Evolutionary conservation across 2,888 invertebrate genomes (phyloP).

Genomic region (Oxytorus armatus): DNA sequence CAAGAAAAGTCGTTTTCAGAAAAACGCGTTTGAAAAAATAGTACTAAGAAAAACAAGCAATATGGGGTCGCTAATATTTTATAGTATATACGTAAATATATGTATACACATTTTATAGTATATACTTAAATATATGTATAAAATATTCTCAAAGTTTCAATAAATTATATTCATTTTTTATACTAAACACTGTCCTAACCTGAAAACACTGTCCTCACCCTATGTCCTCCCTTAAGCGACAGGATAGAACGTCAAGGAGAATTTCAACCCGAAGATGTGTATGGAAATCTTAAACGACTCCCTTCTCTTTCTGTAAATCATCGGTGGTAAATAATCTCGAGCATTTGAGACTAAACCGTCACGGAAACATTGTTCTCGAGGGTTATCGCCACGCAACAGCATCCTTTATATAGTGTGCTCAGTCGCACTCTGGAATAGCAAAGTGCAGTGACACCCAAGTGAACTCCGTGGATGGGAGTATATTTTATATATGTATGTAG

Average conservation of each 20-base stretch:
- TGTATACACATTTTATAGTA: no score
- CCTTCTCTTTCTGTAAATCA: neutral
- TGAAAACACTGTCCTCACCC: neutral
- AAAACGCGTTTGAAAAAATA: no score
- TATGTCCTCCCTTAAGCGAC: neutral
- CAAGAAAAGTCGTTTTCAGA: no score
- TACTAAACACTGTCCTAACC: neutral
- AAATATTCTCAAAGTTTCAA: no score
- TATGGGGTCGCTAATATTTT: no score
- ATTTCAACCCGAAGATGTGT: neutral
- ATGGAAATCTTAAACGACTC: neutral
- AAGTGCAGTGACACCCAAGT: slow-evolving; percentile 1
- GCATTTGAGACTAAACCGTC: slow-evolving; percentile 21
- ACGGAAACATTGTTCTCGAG: slow-evolving; percentile 41
- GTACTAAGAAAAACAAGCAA: no score
- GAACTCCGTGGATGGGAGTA: neutral
- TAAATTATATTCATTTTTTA: no score
- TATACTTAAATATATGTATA: no score
- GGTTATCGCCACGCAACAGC: slow-evolving; percentile 20
- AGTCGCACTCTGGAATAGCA: neutral
- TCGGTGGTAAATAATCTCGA: slow-evolving; percentile 19
- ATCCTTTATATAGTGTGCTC: neutral
- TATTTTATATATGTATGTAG: neutral
- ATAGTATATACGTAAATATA: no score
- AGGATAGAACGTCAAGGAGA: neutral